Percentiles rank a stretch among this genome's conserved stretches.
phyloP scores from a whole-genome alignment of 2,113 vertebrate species.

The Copsychus sechellarum region DNA sequence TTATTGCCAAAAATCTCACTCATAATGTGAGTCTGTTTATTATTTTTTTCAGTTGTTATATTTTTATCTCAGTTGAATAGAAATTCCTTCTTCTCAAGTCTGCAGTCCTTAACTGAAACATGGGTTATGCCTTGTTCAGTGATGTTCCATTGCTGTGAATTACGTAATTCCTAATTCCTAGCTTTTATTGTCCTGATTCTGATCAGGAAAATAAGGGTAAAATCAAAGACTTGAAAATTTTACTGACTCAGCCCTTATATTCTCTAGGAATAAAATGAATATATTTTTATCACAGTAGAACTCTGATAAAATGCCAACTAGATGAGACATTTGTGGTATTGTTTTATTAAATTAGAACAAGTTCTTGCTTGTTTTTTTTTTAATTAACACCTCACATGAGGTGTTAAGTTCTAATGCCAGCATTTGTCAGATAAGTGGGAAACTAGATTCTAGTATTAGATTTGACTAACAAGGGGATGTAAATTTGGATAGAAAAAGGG shows the following conservation, averaged over 20 bases:
- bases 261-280: not conserved
- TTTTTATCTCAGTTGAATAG: not conserved
- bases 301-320: not conserved
- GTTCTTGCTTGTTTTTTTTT: not conserved
- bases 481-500: not conserved
- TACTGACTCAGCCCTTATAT: not conserved
- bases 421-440: not conserved
- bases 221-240: not conserved
- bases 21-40: constrained; percentile 80
- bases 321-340: not conserved
- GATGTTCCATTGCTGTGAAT: not conserved
- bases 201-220: not conserved
- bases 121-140: not conserved
- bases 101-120: not conserved
- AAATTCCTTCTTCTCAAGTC: not conserved
- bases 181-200: not conserved
- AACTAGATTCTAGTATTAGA: not conserved
- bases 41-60: not conserved
- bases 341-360: not conserved
- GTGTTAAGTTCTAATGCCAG: not conserved
- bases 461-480: not conserved
- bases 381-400: not conserved
- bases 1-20: constrained; percentile 89
- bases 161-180: not conserved
- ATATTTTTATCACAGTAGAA: not conserved